Percentiles rank a stretch among this genome's conserved stretches.
Conservation (phyloP, 2,888 invertebrate species). For the Ferrisia virgata region DNA sequence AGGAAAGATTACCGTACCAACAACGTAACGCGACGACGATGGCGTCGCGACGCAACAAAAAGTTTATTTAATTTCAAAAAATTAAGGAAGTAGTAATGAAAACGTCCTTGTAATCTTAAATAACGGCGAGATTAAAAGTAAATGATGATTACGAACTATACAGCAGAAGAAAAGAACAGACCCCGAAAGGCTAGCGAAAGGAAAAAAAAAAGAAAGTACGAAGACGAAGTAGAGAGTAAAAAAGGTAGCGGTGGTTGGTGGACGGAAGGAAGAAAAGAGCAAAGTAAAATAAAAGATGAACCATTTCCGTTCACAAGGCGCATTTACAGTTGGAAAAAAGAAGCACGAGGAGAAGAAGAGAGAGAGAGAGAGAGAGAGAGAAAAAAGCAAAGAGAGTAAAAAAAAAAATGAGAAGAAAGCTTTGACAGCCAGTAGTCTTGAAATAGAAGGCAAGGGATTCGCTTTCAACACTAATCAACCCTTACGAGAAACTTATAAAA, state of each 20-base stretch:
- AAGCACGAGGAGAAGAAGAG: not conserved
- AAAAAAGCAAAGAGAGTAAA: not conserved
- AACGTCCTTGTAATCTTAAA: conserved; percentile 31
- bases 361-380: not conserved
- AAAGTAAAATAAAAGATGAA: conserved; percentile 12
- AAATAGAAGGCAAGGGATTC: conserved; percentile 19
- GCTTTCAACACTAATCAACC: conserved; percentile 41
- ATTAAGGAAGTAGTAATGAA: conserved; percentile 19
- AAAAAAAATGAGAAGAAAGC: conserved; percentile 30
- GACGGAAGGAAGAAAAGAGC: not conserved
- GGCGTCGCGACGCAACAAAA: not conserved
- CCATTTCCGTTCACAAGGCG: conserved; percentile 29
- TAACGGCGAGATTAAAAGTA: conserved; percentile 38
- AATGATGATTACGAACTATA: conserved; percentile 19
- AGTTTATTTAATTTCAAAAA: conserved; percentile 28
- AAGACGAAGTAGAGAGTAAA: not conserved
- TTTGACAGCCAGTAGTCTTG: conserved; percentile 27
- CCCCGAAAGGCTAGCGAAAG: not conserved
- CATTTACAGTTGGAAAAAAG: not conserved
- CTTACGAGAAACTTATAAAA: conserved; percentile 39
- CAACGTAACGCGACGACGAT: not conserved
- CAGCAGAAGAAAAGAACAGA: not conserved
- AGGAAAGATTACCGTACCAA: not conserved
- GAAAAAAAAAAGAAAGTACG: not conserved
- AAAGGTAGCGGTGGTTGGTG: too few relatives aligned